phyloP scores from a whole-genome alignment of 2,797 vertebrate genomes.

The Bryconaethiops microstoma region DNA sequence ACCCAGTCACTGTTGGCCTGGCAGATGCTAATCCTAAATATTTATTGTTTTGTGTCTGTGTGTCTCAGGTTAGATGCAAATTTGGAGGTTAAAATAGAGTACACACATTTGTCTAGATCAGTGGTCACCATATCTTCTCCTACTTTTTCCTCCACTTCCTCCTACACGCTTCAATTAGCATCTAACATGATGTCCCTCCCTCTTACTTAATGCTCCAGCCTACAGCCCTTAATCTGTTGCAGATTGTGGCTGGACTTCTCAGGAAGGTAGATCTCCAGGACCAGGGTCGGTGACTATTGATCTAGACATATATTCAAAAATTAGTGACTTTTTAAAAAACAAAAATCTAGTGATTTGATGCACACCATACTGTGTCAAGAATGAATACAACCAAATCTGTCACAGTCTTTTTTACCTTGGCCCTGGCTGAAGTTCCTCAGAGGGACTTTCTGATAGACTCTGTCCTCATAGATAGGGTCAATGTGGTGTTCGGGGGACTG shows the following conservation, averaged over 20 bases:
- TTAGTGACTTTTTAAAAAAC: neutral
- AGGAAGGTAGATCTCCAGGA: no score
- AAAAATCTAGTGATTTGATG: neutral
- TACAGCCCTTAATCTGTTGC: no score
- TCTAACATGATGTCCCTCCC: no score
- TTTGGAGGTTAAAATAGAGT: neutral
- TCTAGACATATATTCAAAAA: no score
- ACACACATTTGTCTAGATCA: neutral
- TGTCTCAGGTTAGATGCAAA: neutral
- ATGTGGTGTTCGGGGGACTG: slow-evolving; percentile 99
- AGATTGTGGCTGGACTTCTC: no score
- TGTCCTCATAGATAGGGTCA: slow-evolving; percentile 98
- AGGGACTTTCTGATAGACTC: slow-evolving; percentile 97
- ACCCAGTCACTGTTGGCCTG: neutral
- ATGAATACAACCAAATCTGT: neutral
- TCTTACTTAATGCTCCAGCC: no score
- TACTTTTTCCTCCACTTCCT: no score
- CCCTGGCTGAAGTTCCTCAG: slow-evolving; percentile 93
- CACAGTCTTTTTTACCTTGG: slow-evolving; percentile 76
- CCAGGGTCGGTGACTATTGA: no score
- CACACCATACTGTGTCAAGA: neutral
- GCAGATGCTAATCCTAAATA: neutral
- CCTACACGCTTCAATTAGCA: no score
- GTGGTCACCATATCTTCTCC: no score
- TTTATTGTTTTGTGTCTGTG: neutral